Base-by-base conservation (phyloP, 2,797 vertebrate genomes). In the Crypturellus tataupa region DNA sequence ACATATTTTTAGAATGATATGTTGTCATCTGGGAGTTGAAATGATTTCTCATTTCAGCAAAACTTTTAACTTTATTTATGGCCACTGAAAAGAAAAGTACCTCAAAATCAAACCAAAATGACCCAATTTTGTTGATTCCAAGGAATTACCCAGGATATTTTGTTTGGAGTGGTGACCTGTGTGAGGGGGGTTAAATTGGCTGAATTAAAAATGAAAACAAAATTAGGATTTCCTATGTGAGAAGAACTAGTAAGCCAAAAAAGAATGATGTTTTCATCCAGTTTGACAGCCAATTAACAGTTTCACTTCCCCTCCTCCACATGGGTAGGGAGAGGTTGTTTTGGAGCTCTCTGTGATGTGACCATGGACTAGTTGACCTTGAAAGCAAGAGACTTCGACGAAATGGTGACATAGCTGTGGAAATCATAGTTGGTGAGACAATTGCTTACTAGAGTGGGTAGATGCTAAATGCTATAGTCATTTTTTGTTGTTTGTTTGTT, bases 1-100 rank as follows among this genome's bases (percentile, higher is more conserved):
- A 87, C 91, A 93, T 80, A 55, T 76, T 95, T 93, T 88, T 4
- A 21, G 72, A 89, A 85, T 87, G 33, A 64, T 73, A 31, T 62
- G 25, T 77, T 94, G 37, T 44, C 35, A 58, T 37, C 64, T 93
- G 77, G 70, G 64, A 81, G 27, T 35, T 70, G 21, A 39, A 86
- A 82, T 35, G 14, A 82, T 85, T 94, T 94, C 25, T 89, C 10
- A 55, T 87, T 93, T 90, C 80, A 89, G 3, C 51, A 82, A 80
- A 82, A 20, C 9, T 55, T 62, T 44, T 68, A 2, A 67, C 88
- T 80, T 87, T 77, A 49, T 70, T 73, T 90, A 14, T 44, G 80
- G 19, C 40, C 14, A 24, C 63, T 78, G 59, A 18, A 9, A 68
- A 82, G 73, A 60, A 81, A 2, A 64, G 2, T 55, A 55, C 5